Base-by-base conservation (phyloP, 2,113 vertebrate genomes). In the Clarias gariepinus region DNA sequence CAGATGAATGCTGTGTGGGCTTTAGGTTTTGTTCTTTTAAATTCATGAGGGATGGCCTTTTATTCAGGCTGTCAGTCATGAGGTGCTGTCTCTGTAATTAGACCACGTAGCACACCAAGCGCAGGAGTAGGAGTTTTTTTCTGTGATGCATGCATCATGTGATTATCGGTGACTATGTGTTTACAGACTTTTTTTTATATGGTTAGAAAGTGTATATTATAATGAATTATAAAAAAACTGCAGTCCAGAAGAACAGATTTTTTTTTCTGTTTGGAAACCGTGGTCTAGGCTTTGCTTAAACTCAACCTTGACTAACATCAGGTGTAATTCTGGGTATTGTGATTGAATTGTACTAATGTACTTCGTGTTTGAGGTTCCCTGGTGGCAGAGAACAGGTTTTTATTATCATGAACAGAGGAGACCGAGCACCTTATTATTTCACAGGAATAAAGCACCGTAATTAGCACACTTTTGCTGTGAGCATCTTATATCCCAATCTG, bases 21-120 rank as follows among this genome's bases (percentile, higher is more conserved):
- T 87, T 74, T 74, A 81, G 58, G 66, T 85, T 88, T 85, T 89
- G 80, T 87, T 88, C 68, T 82, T 80, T 86, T 87, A 73, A 86
- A 58, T 68, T 81, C 28, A 86, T 76, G 71, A 87, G 74, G 47
- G 53, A 84, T 86, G 60, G 83, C 80, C 74, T 87, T 41, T 79
- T 85, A 81, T 85, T 86, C 83, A 68, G 82, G 23, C 58, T 90
- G 83, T 81, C 86, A 78, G 66, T 89, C 82, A 83, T 81, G 79
- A 85, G 78, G 83, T 86, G 41, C 74, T 81, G 33, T 85, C 86
- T 66, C 78, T 76, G 83, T 87, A 85, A 80, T 90, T 90, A 82
- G 78, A 87, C 71, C 64, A 73, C 80, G 79, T 53, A 69, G 33
- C 82, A 74, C 47, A 55, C 66, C 41, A 71, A 68, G 81, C 23